phyloP scores from a whole-genome alignment of 2,797 vertebrate genomes.

The Poecilia picta region DNA sequence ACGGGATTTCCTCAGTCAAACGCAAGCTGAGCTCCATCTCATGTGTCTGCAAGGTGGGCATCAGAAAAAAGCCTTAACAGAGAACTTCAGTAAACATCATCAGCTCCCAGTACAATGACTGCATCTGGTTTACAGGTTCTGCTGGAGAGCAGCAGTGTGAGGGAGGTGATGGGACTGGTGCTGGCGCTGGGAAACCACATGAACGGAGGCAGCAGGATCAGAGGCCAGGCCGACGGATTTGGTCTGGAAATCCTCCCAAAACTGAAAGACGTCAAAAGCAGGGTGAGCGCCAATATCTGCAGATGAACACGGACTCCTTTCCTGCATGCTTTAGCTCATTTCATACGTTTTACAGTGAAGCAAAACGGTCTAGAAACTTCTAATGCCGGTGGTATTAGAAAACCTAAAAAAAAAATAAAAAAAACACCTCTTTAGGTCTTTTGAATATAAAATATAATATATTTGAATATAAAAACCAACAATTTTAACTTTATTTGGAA shows the following conservation, averaged over 20 bases:
- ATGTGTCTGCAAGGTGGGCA: conserved; percentile 85
- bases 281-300: conserved; percentile 68
- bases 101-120: not conserved
- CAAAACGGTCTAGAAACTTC: not conserved
- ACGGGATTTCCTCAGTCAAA: conserved; percentile 83
- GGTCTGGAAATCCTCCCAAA: conserved; percentile 97
- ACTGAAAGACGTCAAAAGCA: conserved; percentile 97
- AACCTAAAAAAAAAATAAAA: too few relatives aligned
- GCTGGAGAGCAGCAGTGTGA: conserved; percentile 83
- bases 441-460: too few relatives aligned
- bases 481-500: not conserved
- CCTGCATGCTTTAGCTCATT: not conserved
- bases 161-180: conserved; percentile 89
- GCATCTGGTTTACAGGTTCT: conserved; percentile 77
- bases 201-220: conserved; percentile 92
- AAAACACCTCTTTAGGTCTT: too few relatives aligned
- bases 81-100: not conserved
- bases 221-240: conserved; percentile 97
- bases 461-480: not conserved
- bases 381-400: not conserved
- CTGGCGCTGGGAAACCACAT: conserved; percentile 97
- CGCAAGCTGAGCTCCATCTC: conserved; percentile 86
- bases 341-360: not conserved
- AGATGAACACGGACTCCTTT: not conserved
- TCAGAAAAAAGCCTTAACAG: not conserved